phyloP scores from a whole-genome alignment of 92 coral and sea anemone genomes.

The Blastomussa wellsi region DNA sequence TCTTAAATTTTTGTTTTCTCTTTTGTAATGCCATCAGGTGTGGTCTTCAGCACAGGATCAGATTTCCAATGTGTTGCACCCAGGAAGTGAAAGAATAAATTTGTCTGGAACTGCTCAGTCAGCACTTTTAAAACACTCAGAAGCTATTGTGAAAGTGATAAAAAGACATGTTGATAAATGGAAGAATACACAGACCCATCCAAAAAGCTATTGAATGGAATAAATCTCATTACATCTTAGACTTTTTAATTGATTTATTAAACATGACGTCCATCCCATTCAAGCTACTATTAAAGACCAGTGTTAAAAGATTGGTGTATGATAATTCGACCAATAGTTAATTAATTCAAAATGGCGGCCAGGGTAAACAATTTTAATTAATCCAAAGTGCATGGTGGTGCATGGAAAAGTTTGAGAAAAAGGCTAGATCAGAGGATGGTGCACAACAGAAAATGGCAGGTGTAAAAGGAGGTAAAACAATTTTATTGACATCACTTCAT shows the following conservation, averaged over 20 bases:
- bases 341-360: no score
- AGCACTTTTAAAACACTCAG: slow-evolving; percentile 71
- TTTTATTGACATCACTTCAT: no score
- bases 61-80: slow-evolving; percentile 50
- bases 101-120: slow-evolving; percentile 71
- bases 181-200: slow-evolving; percentile 49
- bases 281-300: not conserved
- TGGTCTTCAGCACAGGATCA: slow-evolving; percentile 76
- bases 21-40: slow-evolving; percentile 39
- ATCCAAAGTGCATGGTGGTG: no score
- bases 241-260: not conserved
- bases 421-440: no score
- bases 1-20: not conserved
- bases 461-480: no score
- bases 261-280: no score
- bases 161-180: slow-evolving; percentile 73
- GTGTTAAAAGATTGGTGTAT: not conserved
- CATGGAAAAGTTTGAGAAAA: no score
- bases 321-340: no score
- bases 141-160: slow-evolving; percentile 64
- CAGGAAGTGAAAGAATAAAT: slow-evolving; percentile 60
- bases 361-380: no score
- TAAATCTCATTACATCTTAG: not conserved
- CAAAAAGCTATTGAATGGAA: not conserved
- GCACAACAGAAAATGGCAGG: no score